Percentiles rank a stretch among this genome's conserved stretches.
Evolutionary conservation across 2,888 invertebrate genomes (phyloP).

Genomic region (Sinelater perroti): DNA sequence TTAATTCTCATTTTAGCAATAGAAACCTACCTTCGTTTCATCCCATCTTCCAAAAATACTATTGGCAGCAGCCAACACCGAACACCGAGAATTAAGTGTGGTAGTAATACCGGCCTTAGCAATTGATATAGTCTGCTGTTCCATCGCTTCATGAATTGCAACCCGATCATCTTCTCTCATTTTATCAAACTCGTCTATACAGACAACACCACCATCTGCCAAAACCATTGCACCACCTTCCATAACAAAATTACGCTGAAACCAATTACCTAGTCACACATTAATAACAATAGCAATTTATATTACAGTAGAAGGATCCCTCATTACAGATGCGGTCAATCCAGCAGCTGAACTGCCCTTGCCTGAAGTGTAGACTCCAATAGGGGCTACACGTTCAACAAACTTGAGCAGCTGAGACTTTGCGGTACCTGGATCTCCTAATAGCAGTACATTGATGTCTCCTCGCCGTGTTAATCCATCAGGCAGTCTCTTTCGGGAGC

Average conservation of each 20-base stretch:
- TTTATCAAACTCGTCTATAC: slow-evolving; percentile 99
- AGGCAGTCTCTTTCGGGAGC: slow-evolving; percentile 86
- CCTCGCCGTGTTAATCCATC: slow-evolving; percentile 96
- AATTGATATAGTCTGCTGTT: slow-evolving; percentile 99
- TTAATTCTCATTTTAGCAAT: too few species aligned
- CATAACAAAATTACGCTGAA: slow-evolving; percentile 93
- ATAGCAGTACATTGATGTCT: slow-evolving; percentile 92
- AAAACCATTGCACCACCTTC: slow-evolving; percentile 99
- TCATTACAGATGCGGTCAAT: slow-evolving; percentile 94
- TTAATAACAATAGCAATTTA: slow-evolving; percentile 48
- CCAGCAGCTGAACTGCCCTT: slow-evolving; percentile 99
- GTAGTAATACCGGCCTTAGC: slow-evolving; percentile 99
- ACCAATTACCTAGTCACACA: slow-evolving; percentile 26
- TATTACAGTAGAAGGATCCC: slow-evolving; percentile 89
- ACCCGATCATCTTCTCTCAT: slow-evolving; percentile 99
- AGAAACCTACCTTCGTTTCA: slow-evolving; percentile 76
- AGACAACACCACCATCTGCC: slow-evolving; percentile 98
- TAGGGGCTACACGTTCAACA: slow-evolving; percentile 93
- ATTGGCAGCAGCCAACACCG: slow-evolving; percentile 99
- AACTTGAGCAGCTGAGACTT: slow-evolving; percentile 98
- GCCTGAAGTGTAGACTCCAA: slow-evolving; percentile 98
- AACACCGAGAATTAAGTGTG: slow-evolving; percentile 96
- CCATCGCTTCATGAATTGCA: slow-evolving; percentile 99
- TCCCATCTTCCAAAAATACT: slow-evolving; percentile 99
- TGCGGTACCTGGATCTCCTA: slow-evolving; percentile 99